Evolutionary conservation across 2,888 invertebrate species (phyloP), one percentile per base, ranked within the genome.

Genomic region (Tethea ocularis): DNA sequence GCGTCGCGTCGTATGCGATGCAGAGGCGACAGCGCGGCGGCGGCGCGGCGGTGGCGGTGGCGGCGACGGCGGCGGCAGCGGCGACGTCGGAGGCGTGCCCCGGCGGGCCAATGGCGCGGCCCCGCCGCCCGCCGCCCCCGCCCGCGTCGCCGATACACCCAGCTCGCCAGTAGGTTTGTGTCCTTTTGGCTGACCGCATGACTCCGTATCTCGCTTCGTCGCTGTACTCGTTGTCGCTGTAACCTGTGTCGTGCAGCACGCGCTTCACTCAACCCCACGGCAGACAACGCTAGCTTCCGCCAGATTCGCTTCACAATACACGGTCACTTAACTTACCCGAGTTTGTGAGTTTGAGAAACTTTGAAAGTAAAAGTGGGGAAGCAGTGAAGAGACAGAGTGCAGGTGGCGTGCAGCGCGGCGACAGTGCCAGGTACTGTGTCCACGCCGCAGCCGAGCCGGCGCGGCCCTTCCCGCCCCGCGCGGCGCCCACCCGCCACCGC

Each of bases 101-200:
- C 80, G 84, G 81, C 89, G 89, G 84, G 86, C 90, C 91, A 89
- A 89, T 89, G 86, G 88, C 89, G 88, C 84, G 84, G 79, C 80
- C 82, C 82, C 79, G 83, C 85, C 84, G 73, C 84, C 84, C 84
- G 80, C 84, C 86, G 82, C 88, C 87, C 83, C 86, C 83, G 78
- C 75, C 73, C 81, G 79, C 83, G 78, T 75, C 80, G 82, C 83
- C 82, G 82, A 78, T 74, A 83, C 89, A 85, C 87, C 88, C 86
- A 84, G 85, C 86, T 83, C 84, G 88, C 89, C 93, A 91, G 93
- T 93, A 93, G 93, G 93, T 93, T 93, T 91, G 93, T 90, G 93
- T 93, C 93, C 92, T 91, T 91, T 93, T 91, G 93, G 93, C 93
- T 93, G 93, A 93, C 93, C 93, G 93, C 93, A 93, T 93, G 93